Evolutionary conservation across 2,888 invertebrate species (phyloP).

Genomic region (Petrolisthes cinctipes): DNA sequence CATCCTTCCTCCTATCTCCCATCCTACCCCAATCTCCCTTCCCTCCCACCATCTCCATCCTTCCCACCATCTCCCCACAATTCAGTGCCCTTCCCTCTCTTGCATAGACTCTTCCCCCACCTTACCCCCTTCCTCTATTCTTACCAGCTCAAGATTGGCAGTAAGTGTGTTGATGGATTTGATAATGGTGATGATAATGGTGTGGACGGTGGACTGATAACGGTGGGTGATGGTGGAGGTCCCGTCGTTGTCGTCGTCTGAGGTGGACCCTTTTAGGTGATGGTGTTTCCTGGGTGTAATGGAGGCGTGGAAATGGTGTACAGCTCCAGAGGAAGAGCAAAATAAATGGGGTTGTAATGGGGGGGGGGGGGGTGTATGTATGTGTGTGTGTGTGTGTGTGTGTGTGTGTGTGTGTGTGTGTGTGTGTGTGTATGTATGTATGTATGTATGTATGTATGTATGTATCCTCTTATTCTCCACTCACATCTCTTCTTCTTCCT

Average conservation of each 20-base stretch:
- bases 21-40: not conserved
- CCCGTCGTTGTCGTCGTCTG: too few relatives aligned
- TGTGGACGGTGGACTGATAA: not conserved
- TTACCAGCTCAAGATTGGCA: too few relatives aligned
- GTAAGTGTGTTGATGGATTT: not conserved
- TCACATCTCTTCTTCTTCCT: not conserved
- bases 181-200: conserved; percentile 9
- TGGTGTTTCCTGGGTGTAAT: too few relatives aligned
- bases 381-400: not conserved
- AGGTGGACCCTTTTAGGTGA: too few relatives aligned
- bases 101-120: too few relatives aligned
- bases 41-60: not conserved
- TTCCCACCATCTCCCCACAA: too few relatives aligned
- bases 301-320: not conserved
- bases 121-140: too few relatives aligned
- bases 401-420: too few relatives aligned
- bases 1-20: not conserved
- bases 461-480: not conserved
- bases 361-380: not conserved
- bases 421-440: too few relatives aligned
- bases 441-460: too few relatives aligned
- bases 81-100: too few relatives aligned
- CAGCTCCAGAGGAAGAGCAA: not conserved
- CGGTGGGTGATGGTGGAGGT: not conserved
- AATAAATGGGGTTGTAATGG: not conserved